A percentile compares a stretch with the other conserved stretches of the same genome.
Conservation (phyloP, 2,888 invertebrate genomes). For the Limnephilus auricula region DNA sequence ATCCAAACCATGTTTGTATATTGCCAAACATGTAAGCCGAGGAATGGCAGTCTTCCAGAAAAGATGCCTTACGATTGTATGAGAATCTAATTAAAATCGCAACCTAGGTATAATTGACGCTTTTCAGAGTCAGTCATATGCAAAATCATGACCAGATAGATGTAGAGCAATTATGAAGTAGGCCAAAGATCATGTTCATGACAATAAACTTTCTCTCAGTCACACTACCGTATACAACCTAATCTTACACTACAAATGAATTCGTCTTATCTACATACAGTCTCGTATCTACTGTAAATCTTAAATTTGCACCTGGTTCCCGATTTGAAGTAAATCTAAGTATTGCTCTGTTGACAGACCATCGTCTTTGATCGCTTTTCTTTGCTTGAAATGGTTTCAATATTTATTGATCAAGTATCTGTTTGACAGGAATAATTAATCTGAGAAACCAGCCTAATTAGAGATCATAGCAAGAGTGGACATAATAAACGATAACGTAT, state of each 20-base stretch:
- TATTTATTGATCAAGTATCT: background rate
- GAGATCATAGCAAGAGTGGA: too few species aligned
- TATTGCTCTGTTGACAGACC: background rate
- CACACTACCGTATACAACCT: background rate
- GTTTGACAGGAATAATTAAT: background rate
- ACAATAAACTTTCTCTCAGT: background rate
- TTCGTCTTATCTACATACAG: background rate
- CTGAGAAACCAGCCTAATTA: too few species aligned
- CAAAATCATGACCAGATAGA: background rate
- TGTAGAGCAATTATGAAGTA: background rate
- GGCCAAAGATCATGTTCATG: background rate
- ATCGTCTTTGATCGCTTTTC: background rate
- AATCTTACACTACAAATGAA: background rate
- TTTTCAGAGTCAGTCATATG: background rate
- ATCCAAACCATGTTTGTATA: too few species aligned
- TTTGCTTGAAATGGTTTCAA: background rate
- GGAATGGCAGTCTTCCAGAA: background rate
- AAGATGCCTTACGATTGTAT: background rate
- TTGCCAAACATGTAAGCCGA: background rate
- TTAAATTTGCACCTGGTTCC: background rate
- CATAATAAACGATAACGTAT: too few species aligned
- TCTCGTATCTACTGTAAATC: background rate
- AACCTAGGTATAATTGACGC: background rate
- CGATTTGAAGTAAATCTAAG: background rate
- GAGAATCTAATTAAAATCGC: background rate